Conservation (phyloP, 2,888 invertebrate species). For the Gerris lacustris region DNA sequence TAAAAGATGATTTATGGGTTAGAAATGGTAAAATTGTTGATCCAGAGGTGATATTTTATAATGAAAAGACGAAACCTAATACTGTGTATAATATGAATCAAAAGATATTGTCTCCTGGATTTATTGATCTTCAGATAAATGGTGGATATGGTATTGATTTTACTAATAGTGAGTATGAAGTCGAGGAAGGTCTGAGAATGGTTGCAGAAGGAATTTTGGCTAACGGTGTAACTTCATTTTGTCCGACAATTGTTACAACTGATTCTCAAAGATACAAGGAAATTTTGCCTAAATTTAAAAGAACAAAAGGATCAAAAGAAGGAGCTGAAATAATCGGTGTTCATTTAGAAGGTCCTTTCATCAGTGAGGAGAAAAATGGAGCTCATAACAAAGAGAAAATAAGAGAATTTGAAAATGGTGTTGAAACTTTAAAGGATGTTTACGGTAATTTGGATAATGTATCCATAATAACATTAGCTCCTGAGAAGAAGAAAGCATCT, state of each 20-base stretch:
- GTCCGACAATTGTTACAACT: background rate
- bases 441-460: background rate
- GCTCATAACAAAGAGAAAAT: background rate
- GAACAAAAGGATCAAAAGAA: background rate
- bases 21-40: background rate
- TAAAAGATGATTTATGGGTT: background rate
- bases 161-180: background rate
- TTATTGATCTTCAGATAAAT: background rate
- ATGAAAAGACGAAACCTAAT: background rate
- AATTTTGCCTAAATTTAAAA: background rate
- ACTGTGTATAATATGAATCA: background rate
- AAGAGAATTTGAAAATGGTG: background rate
- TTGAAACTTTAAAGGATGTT: background rate
- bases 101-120: background rate
- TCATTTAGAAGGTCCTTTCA: constrained; percentile 4
- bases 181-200: background rate
- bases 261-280: background rate
- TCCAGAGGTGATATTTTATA: background rate
- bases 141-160: background rate
- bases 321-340: background rate
- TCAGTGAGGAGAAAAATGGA: background rate
- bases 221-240: background rate
- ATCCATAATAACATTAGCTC: background rate
- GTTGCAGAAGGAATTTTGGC: background rate
- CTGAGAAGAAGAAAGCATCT: background rate